Base-by-base conservation (phyloP, 2,888 invertebrate genomes). In the Conus canariensis region DNA sequence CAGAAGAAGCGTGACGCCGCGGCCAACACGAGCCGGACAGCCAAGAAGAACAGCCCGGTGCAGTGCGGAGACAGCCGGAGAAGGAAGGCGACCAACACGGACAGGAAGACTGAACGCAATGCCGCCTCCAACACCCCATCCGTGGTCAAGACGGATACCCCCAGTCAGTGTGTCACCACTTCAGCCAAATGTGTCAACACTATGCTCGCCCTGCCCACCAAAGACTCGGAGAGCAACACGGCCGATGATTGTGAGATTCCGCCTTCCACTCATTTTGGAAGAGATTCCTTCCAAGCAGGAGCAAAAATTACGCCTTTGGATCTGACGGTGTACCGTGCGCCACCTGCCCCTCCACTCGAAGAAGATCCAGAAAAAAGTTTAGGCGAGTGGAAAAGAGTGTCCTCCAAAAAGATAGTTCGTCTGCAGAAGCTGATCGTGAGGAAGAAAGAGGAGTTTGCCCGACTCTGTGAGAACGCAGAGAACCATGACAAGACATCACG, bases 391-490 rank as follows among this genome's bases (percentile, higher is more conserved):
- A 56, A 59, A 22, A 70, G n/a, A n/a, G 89, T 67, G 59, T 70
- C 89, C 5, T 85, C 85, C 16, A 89, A 89, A 70, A 83, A 30
- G 30, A 89, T 89, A 85, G 9, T 74, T n/a, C 89, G 89, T 74
- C 85, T 89, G 8, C 83, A 64, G 9, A 85, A 45, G n/a, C 14
- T 89, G 25, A 67, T 89, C 22, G 30, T 67, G 14, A 85, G 22
- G 30, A 89, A 89, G 74, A 85, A 30, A 30, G 74, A 89, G 19
- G 89, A 89, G 58, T 85, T 89, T 19, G 30, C 70, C 30, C 45
- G 58, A 7, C 25, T 89, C 19, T 58, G 85, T 9, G 85, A 89
- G 59, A 89, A 85, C 60, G 85, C 64, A 0, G 77, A 70, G 59
- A 89, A 89, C 58, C n/a, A 58, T 22, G 85, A 89, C 30, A 83